Base-by-base conservation (phyloP, 1,140 invertebrate species). In the Solen grandis region DNA sequence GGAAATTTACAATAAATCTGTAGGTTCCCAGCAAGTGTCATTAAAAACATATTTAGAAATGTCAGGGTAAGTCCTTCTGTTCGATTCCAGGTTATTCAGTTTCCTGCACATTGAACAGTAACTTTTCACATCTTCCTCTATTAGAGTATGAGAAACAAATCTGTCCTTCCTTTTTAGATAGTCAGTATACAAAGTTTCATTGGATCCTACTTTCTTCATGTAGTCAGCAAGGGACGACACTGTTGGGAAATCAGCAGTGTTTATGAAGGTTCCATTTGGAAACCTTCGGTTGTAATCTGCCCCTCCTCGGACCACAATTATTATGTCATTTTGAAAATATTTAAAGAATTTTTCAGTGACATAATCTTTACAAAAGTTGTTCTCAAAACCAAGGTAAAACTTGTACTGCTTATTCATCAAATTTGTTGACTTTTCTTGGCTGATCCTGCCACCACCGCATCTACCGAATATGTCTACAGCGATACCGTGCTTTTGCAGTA, bases 301-400 rank as follows among this genome's bases (percentile, higher is more conserved):
- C n/a, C n/a, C n/a, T n/a, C n/a, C 69, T 35, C 69, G 27, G 14
- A 72, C 31, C 2, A 72, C 52, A 2, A 38, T 35, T 31, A 72
- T 72, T 54, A 14, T 57, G 36, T 55, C 50, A 27, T 57, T 22
- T 19, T 29, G 8, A 22, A 27, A 72, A 31, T 59, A 22, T 16
- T 0, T 8, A 35, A 33, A 57, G 14, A 72, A 57, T 57, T 72
- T 72, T 31, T 57, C 69, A 1, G 69, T 72, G 13, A 72, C 59
- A 27, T 72, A 72, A 57, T 72, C 69, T 33, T 72, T 72, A n/a
- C 50, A 72, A 4, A 72, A 31, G 25, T 50, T 57, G 35, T 72
- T 72, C 33, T 72, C 69, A 55, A 72, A 57, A 13, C 27, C 33
- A 13, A 72, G 52, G 33, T 57, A 55, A n/a, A n/a, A n/a, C n/a